Percentiles rank a stretch among this genome's conserved stretches.
Conservation (phyloP, 2,113 vertebrate genomes). For the Brachirus orientalis region DNA sequence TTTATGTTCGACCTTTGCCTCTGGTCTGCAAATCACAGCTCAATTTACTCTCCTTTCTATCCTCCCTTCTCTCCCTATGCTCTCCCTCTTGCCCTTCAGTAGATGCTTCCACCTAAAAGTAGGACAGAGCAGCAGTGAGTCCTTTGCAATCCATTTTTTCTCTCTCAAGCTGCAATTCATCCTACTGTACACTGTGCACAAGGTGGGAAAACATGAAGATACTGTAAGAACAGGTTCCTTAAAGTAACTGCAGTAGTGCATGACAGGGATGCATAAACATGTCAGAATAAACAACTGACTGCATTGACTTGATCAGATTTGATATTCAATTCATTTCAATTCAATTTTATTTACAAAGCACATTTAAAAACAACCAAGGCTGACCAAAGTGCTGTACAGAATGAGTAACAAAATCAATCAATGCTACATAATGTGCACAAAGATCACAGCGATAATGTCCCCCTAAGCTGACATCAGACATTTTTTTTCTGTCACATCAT, state of each 20-base stretch:
- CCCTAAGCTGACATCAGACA: slow-evolving; percentile 10
- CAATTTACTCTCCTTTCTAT: slow-evolving; percentile 43
- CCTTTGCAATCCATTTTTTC: slow-evolving; percentile 35
- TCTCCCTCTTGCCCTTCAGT: slow-evolving; percentile 29
- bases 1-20: slow-evolving; percentile 61
- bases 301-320: background rate
- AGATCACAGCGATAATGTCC: background rate
- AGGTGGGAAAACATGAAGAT: slow-evolving; percentile 25
- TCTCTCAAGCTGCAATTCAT: slow-evolving; percentile 37
- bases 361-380: too few species aligned
- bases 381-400: too few species aligned
- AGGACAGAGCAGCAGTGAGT: slow-evolving; percentile 49
- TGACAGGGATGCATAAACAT: slow-evolving; percentile 12
- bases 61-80: slow-evolving; percentile 22
- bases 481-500: too few species aligned
- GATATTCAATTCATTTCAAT: too few species aligned
- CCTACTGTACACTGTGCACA: slow-evolving; percentile 1
- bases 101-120: slow-evolving; percentile 30
- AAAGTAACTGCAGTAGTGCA: slow-evolving; percentile 34
- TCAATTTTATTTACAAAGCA: too few species aligned
- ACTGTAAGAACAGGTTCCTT: slow-evolving; percentile 33
- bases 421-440: background rate
- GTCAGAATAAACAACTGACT: slow-evolving; percentile 7
- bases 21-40: slow-evolving; percentile 63
- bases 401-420: too few species aligned